Evolutionary conservation across 2,113 vertebrate species (phyloP).

Genomic region (Nansenia antarctica): DNA sequence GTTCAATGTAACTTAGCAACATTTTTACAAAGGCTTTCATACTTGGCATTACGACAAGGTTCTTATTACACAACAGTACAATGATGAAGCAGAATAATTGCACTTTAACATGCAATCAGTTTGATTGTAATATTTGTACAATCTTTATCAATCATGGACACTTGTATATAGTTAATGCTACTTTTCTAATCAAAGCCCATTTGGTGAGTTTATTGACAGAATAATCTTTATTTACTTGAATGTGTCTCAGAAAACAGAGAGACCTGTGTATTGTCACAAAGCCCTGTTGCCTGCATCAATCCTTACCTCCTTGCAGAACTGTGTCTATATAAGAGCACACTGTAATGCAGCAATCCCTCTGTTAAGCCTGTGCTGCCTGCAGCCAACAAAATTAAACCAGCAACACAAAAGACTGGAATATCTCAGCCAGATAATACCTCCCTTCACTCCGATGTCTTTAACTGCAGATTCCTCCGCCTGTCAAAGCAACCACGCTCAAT

Average conservation of each 20-base stretch:
- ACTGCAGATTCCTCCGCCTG: constrained; percentile 14
- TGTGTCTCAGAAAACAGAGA: constrained; percentile 14
- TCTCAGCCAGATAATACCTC: constrained; percentile 5
- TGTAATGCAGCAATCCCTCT: constrained; percentile 19
- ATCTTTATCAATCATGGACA: neutral
- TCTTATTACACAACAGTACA: neutral
- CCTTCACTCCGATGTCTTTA: neutral
- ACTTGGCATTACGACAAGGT: too few species aligned
- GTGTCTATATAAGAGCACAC: constrained; percentile 17
- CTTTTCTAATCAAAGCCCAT: too few species aligned
- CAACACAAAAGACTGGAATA: constrained; percentile 26
- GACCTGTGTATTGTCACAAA: constrained; percentile 16
- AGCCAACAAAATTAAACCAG: constrained; percentile 34
- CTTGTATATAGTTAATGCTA: neutral
- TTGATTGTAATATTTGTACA: neutral
- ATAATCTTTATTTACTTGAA: neutral
- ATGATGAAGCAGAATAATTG: neutral
- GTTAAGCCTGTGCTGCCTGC: constrained; percentile 18
- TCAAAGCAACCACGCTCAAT: constrained; percentile 15
- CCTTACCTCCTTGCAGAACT: constrained; percentile 14
- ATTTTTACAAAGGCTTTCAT: too few species aligned
- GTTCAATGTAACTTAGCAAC: neutral
- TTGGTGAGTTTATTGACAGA: neutral
- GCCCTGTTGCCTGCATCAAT: constrained; percentile 22
- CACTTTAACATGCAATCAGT: neutral